Percentiles rank a stretch among this genome's conserved stretches.
Evolutionary conservation across 1,140 invertebrate species (phyloP).

Genomic region (Megalopta genalis): DNA sequence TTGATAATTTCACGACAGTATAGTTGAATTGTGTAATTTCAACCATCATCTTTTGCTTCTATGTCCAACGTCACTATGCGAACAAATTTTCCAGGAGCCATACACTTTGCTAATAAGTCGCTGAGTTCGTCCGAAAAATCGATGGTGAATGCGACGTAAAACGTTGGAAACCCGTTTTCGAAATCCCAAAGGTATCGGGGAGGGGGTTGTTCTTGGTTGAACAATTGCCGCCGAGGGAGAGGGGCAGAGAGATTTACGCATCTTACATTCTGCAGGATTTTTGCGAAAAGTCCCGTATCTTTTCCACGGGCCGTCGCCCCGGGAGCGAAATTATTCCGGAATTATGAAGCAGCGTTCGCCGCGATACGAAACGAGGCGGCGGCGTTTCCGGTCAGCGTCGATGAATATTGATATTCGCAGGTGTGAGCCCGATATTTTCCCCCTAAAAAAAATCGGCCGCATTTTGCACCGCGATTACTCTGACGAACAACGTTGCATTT

Average conservation of each 20-base stretch:
- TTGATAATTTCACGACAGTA: too few species aligned
- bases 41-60: too few species aligned
- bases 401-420: constrained; percentile 25
- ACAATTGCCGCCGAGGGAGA: too few species aligned
- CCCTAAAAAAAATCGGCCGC: background rate
- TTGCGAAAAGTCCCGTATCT: background rate
- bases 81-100: too few species aligned
- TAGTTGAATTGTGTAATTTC: too few species aligned
- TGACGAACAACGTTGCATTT: background rate
- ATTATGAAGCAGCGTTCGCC: constrained; percentile 7
- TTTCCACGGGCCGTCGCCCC: background rate
- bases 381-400: background rate
- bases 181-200: constrained; percentile 10
- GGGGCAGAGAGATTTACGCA: constrained; percentile 14
- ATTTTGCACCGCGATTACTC: constrained; percentile 14
- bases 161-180: constrained; percentile 5
- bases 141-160: background rate
- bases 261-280: constrained; percentile 21
- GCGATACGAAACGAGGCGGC: background rate
- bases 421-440: background rate
- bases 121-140: background rate
- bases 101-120: too few species aligned
- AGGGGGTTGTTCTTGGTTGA: background rate
- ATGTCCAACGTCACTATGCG: too few species aligned
- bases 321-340: constrained; percentile 12